These are phyloP conservation scores for Platysternon megacephalum DNA, from an alignment of 2,113 vertebrate species.

Conservation along the genomic window DNA sequence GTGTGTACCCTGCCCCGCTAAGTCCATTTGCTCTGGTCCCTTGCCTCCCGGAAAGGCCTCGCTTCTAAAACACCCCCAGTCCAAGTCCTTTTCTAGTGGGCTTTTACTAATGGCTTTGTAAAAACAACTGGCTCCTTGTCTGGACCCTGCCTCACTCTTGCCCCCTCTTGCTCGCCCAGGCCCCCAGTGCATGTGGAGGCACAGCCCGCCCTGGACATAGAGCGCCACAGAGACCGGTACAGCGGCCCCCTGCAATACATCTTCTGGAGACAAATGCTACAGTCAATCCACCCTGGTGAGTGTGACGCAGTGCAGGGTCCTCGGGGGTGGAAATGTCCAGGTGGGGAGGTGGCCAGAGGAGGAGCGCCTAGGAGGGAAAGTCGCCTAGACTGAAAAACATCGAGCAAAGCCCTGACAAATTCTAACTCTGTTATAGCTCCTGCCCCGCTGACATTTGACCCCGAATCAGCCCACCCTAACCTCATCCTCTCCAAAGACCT, in stretches of 20 bases:
- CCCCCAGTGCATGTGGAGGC: constrained; percentile 32
- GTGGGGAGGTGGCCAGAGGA: not conserved
- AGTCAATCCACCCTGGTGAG: constrained; percentile 82
- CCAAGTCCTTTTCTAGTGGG: not conserved
- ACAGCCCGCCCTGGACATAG: constrained; percentile 67
- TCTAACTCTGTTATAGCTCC: constrained; percentile 72
- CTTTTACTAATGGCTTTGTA: not conserved
- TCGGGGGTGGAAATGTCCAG: fast-evolving
- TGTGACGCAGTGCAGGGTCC: fast-evolving
- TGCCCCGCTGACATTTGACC: constrained; percentile 81
- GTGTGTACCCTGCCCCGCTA: too few species aligned
- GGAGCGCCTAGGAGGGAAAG: not conserved
- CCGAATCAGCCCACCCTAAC: constrained; percentile 85
- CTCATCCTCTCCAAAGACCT: constrained; percentile 82
- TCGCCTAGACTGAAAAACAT: fast-evolving
- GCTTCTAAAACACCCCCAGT: not conserved
- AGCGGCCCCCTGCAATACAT: constrained; percentile 86
- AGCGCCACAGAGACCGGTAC: constrained; percentile 75
- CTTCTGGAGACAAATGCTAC: constrained; percentile 86
- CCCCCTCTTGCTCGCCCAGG: constrained; percentile 17
- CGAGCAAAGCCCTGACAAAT: fast-evolving
- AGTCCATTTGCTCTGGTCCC: not conserved
- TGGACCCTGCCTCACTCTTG: fast-evolving
- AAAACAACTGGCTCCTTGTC: not conserved
- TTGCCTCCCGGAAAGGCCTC: not conserved